Base-by-base conservation (phyloP, 1,140 invertebrate species). In the Bombus terrestris region DNA sequence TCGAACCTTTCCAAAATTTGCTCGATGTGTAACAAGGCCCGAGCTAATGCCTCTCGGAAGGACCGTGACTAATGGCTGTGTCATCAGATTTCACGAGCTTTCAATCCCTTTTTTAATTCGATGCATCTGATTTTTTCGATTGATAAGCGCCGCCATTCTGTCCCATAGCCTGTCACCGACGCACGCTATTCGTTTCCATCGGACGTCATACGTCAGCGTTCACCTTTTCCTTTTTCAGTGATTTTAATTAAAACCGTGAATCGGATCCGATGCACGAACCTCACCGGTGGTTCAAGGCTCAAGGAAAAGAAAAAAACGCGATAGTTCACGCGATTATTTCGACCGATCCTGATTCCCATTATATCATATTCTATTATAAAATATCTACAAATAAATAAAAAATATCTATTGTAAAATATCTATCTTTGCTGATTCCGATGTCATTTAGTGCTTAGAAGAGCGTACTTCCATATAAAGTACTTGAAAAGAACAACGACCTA, bases 11-110 rank as follows among this genome's bases (percentile, higher is more conserved):
- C 71, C 71, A 37, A 85, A 81, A 81, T 81, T 85, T 78, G 62
- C 62, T 35, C 47, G 18, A 53, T 18, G 32, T 22, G 32, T 32
- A 64, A 32, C 59, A 35, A 66, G 39, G 62, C 2, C 32, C 43
- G 35, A 47, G 53, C 43, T 81, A 73, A 85, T 85, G 43, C 76
- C 68, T 15, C 47, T 71, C 53, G 53, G 77, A 73, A 72, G 83
- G 68, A 41, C 68, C 83, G 53, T 80, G 83, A 80, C 83, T 53
- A 85, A 85, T 77, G 68, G 77, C 41, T 32, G 83, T 84, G 83
- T 85, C 83, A 80, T 85, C 77, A 68, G 68, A 64, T 80, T 85
- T 80, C 83, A 85, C 83, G 68, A 73, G 83, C 68, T 85, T 53
- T 73, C 74, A 35, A 83, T 77, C 77, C 66, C 32, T 71, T 80